phyloP scores from a whole-genome alignment of 2,113 vertebrate genomes.

The Pomatostomus ruficeps region DNA sequence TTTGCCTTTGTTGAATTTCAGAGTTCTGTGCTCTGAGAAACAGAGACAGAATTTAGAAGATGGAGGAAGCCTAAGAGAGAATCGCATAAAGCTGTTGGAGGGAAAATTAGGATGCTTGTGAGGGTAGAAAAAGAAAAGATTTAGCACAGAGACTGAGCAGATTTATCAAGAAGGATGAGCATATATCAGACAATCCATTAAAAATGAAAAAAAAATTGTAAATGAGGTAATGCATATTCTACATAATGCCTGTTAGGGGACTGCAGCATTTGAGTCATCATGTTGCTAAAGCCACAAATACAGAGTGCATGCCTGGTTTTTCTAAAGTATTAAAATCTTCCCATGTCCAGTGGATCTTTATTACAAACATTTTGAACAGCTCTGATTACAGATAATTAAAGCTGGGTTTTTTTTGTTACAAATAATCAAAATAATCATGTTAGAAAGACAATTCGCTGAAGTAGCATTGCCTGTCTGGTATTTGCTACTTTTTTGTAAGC shows the following conservation, averaged over 20 bases:
- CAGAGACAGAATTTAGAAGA: not conserved
- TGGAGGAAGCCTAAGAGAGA: not conserved
- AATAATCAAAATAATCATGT: not conserved
- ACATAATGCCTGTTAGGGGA: not conserved
- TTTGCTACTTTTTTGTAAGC: not conserved
- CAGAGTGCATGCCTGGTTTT: not conserved
- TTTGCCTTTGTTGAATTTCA: not conserved
- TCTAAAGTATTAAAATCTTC: not conserved
- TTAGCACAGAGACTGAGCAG: not conserved
- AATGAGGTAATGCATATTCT: not conserved
- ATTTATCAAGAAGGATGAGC: not conserved
- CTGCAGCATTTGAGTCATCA: not conserved
- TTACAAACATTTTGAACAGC: not conserved
- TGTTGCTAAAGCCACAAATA: not conserved
- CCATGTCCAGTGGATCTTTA: not conserved
- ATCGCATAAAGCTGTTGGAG: not conserved
- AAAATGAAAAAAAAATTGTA: not conserved
- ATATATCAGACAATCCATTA: not conserved
- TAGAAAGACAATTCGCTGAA: not conserved
- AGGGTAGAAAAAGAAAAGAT: not conserved
- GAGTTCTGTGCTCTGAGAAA: not conserved
- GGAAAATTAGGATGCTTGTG: not conserved
- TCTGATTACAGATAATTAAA: constrained; percentile 41
- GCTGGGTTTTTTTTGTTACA: not conserved
- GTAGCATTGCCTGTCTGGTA: not conserved